Evolutionary conservation across 2,888 invertebrate genomes (phyloP).

Genomic region (Tiphia femorata): DNA sequence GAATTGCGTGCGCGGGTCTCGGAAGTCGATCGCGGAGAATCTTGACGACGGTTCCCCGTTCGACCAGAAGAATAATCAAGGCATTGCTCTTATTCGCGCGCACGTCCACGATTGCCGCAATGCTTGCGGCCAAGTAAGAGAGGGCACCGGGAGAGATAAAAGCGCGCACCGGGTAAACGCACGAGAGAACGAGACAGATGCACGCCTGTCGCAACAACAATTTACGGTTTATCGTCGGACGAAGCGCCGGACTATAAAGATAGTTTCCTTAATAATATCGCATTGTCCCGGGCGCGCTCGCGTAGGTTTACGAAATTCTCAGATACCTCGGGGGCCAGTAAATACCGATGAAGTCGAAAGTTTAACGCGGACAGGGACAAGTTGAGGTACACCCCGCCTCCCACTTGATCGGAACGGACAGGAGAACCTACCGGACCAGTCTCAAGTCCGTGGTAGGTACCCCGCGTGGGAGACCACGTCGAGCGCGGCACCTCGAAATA

Average conservation of each 20-base stretch:
- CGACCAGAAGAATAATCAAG: too few relatives aligned
- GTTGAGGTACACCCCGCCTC: not conserved
- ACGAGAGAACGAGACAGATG: not conserved
- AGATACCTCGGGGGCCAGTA: not conserved
- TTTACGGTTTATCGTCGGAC: too few relatives aligned
- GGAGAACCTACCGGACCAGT: not conserved
- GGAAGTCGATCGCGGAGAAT: conserved; percentile 8
- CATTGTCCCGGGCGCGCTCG: too few relatives aligned
- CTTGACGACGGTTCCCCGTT: too few relatives aligned
- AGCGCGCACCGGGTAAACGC: too few relatives aligned
- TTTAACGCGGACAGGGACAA: not conserved
- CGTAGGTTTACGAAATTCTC: too few relatives aligned
- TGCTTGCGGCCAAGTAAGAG: too few relatives aligned
- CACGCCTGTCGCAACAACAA: not conserved
- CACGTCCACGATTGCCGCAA: too few relatives aligned
- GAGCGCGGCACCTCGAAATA: conserved; percentile 20
- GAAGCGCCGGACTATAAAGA: too few relatives aligned
- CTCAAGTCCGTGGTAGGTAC: not conserved
- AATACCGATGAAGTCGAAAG: not conserved
- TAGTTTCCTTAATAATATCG: too few relatives aligned
- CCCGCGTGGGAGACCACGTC: not conserved
- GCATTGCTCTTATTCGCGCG: too few relatives aligned
- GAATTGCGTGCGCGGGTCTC: conserved; percentile 7
- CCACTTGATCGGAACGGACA: not conserved
- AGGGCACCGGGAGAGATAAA: too few relatives aligned